Conservation (phyloP, 2,113 vertebrate species). For the Gallinago jamesoni region DNA sequence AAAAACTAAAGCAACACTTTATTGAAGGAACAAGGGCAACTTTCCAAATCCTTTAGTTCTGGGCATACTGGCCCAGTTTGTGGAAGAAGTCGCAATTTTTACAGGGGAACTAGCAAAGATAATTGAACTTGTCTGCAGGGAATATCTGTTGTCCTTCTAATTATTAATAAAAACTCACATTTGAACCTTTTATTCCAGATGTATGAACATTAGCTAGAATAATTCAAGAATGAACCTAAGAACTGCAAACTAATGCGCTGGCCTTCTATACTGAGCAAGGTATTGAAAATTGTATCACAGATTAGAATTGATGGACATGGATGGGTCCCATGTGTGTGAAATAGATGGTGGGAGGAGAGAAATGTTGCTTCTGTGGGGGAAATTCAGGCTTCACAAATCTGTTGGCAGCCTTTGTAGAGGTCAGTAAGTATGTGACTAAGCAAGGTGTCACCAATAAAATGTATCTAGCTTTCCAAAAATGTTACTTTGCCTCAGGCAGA, state of each 20-base stretch:
- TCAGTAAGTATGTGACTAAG: not conserved
- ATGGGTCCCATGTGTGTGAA: not conserved
- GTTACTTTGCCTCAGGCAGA: not conserved
- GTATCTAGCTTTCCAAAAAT: not conserved
- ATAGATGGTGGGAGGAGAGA: not conserved
- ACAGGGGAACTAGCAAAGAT: not conserved
- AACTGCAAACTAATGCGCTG: not conserved
- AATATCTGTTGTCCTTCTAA: not conserved
- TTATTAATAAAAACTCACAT: not conserved
- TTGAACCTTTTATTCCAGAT: not conserved
- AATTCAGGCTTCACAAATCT: not conserved
- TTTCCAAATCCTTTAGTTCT: not conserved
- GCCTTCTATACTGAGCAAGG: not conserved
- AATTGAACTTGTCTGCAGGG: not conserved
- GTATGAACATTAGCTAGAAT: not conserved
- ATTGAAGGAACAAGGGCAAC: not conserved
- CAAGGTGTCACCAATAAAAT: not conserved
- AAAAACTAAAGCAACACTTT: not conserved
- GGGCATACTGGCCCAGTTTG: not conserved
- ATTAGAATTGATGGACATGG: not conserved
- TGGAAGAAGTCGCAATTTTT: not conserved
- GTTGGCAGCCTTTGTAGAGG: not conserved
- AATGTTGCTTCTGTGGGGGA: not conserved
- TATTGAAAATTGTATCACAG: not conserved
- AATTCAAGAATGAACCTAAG: not conserved